Evolutionary conservation across 2,888 invertebrate species (phyloP).

Genomic region (Acanthosepion pharaonis): DNA sequence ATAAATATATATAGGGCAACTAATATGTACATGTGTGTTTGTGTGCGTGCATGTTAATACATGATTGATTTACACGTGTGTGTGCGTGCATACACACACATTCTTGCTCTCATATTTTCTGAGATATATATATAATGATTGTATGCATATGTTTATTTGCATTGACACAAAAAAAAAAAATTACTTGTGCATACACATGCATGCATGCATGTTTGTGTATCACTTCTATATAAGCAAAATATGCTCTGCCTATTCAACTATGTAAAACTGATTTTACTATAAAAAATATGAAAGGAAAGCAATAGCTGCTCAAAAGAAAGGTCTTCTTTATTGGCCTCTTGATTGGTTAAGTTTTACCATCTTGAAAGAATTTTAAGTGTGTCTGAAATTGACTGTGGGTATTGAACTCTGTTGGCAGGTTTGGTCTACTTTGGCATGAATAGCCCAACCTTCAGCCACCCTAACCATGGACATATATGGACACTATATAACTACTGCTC

Average conservation of each 20-base stretch:
- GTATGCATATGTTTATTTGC: too few relatives aligned
- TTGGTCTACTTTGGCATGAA: background rate
- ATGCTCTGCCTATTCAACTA: background rate
- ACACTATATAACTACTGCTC: background rate
- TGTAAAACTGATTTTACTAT: conserved; percentile 1
- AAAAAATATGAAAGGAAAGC: background rate
- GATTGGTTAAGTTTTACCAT: background rate
- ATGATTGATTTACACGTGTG: background rate
- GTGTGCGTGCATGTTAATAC: background rate
- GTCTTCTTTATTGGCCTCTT: background rate
- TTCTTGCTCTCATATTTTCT: background rate
- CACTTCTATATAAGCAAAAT: conserved; percentile 2
- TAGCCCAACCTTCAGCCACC: conserved; percentile 33
- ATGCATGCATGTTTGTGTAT: background rate
- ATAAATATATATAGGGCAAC: conserved; percentile 34
- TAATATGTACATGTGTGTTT: background rate
- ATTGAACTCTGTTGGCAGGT: background rate
- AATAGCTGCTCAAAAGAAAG: background rate
- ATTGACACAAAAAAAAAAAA: too few relatives aligned
- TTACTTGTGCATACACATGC: background rate
- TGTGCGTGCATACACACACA: background rate
- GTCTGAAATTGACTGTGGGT: background rate
- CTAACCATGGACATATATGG: background rate
- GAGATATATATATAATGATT: background rate
- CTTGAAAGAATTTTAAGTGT: conserved; percentile 16